Conservation (phyloP, 2,113 vertebrate species). For the Falcunculus frontatus region DNA sequence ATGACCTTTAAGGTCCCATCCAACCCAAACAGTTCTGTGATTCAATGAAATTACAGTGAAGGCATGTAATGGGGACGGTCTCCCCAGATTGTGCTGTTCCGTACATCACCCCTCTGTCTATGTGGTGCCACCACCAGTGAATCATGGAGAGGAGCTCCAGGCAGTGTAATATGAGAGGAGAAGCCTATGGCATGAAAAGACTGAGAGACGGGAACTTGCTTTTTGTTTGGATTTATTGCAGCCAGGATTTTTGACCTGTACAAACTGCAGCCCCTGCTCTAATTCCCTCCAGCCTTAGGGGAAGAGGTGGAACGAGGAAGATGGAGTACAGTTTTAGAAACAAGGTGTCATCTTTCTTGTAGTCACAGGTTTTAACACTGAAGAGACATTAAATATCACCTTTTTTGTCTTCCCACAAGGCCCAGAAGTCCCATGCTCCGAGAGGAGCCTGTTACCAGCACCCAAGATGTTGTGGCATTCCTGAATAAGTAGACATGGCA, state of each 20-base stretch:
- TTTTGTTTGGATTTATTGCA: not conserved
- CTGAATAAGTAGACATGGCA: not conserved
- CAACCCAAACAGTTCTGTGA: not conserved
- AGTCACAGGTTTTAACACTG: not conserved
- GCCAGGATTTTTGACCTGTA: not conserved
- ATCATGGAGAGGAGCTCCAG: not conserved
- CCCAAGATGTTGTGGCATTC: not conserved
- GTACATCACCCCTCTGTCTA: rapidly evolving
- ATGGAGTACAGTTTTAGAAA: not conserved
- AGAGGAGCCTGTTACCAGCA: not conserved
- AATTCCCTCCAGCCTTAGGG: not conserved
- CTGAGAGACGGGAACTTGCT: not conserved
- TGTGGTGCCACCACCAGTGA: not conserved
- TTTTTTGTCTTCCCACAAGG: not conserved
- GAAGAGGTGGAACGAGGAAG: not conserved
- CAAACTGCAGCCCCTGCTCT: not conserved
- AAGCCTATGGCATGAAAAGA: not conserved
- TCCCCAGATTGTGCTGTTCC: not conserved
- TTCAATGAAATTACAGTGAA: not conserved
- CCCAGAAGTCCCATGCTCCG: not conserved
- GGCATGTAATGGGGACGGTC: rapidly evolving
- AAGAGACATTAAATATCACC: not conserved
- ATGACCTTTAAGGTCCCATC: not conserved
- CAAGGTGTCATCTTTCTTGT: not conserved
- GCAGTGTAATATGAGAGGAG: not conserved